Evolutionary conservation across 2,797 vertebrate genomes (phyloP), one percentile per base, ranked within the genome.

Genomic region (Rhinoraja longicauda): DNA sequence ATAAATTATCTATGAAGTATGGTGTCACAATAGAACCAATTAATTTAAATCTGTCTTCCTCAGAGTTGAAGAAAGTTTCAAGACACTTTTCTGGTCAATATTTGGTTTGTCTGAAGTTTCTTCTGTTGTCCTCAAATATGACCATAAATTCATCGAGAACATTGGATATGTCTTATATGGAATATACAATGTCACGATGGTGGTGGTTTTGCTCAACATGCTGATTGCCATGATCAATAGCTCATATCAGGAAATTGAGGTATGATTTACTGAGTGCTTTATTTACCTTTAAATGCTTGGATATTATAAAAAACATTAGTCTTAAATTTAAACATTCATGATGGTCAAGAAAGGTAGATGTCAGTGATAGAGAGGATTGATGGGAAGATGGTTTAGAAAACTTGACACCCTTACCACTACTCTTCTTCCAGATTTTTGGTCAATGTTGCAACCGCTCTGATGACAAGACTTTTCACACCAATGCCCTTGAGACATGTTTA

Each of bases 161-260:
- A 97, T 97, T 19, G 98, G 98, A 93, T 99, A 99, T 19, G 96
- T 99, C 64, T 96, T 99, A 26, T 99, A 99, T n/a, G 99, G 98
- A 12, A 98, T 99, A 93, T 99, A 99, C 96, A 99, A 99, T 1
- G 97, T 99, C 93, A 99, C 98, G 0, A 99, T 99, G 99, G 99
- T 99, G 95, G 98, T 99, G 0, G 99, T 99, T 93, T 94, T 99
- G 93, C 97, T 99, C 94, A 99, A 99, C 95, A 99, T 99, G 99
- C 97, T 99, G 90, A 99, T 99, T 93, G 99, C 99, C 88, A 99
- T 99, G 99, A 99, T 99, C 95, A 99, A 99, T 95, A 99, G 98
- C 95, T 99, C 99, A 0, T 99, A 99, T 93, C 98, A 99, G 94
- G 98, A 99, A 96, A 99, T 99, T 26, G 97, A 99, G 98, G 98